Base-by-base conservation (phyloP, 1,140 invertebrate species). In the Bombus superbus region DNA sequence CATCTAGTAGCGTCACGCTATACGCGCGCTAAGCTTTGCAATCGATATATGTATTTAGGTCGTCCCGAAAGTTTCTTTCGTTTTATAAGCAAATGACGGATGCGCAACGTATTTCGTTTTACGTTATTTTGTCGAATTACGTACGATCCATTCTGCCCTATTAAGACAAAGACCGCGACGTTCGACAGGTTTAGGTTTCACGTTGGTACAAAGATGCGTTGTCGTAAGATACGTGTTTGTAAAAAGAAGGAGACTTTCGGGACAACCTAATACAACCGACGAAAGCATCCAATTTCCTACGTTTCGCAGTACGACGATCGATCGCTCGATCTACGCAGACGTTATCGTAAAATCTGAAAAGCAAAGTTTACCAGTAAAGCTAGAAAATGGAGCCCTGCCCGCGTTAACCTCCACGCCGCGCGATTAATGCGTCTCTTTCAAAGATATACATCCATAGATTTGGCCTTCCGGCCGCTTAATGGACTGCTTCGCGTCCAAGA, bases 381-480 rank as follows among this genome's bases (percentile, higher is more conserved):
- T 15, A 6, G 62, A 64, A n/a, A 15, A 64, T n/a, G 13, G n/a
- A 64, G 13, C 13, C n/a, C n/a, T 53, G 10, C 15, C 62, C 62
- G 32, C 62, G 32, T 64, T 62, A 62, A 3, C 59, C 28, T 62
- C 4, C n/a, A 42, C 25, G 69, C n/a, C 22, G 28, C 32, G 71
- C 40, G 40, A 72, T 72, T 42, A 72, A 72, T 40, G 71, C 28
- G 76, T 62, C 71, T 64, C 57, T 75, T 87, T 53, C 62, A 88
- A 76, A 76, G 57, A 40, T 44, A 73, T 73, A 81, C 73, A 78
- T 81, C 78, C 78, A 81, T 77, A 44, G 77, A 80, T 81, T 92
- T 92, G 90, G 90, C 91, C 92, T 92, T 91, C 89, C 89, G 89
- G 87, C 88, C 90, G 91, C 85, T 88, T 93, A 93, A 93, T 92